These are phyloP conservation scores for Taxidea taxus DNA, from an alignment of 2,113 vertebrate species.

Conservation along the genomic window DNA sequence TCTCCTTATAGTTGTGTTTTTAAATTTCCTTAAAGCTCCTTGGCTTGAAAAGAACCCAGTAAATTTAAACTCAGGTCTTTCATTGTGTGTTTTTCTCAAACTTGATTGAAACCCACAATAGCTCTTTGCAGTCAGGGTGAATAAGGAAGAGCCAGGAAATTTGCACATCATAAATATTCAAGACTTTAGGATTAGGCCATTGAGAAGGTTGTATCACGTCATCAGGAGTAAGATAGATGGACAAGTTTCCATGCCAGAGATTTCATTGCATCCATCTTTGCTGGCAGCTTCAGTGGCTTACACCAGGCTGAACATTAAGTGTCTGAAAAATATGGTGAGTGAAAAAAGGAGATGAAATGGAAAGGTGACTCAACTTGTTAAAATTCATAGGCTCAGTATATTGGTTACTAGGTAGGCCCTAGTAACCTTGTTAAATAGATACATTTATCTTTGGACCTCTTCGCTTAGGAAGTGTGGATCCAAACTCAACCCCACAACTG, in stretches of 20 bases:
- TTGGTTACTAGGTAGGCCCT: background rate
- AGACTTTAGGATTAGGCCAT: conserved; percentile 28
- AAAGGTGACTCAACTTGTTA: conserved; percentile 31
- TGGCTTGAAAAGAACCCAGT: conserved; percentile 11
- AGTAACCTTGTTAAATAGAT: background rate
- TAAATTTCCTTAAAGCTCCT: conserved; percentile 6
- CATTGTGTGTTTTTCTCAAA: conserved; percentile 46
- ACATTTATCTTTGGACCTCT: background rate
- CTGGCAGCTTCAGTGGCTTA: conserved; percentile 16
- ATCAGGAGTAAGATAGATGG: conserved; percentile 23
- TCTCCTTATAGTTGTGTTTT: background rate
- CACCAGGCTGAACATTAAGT: background rate
- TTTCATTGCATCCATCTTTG: conserved; percentile 6
- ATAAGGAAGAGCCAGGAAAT: conserved; percentile 32
- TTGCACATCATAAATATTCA: conserved; percentile 58
- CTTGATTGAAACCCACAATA: conserved; percentile 51
- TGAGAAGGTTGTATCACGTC: background rate
- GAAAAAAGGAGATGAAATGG: background rate
- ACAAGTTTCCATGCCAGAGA: background rate
- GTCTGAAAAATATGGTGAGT: conserved; percentile 6
- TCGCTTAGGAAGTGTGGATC: background rate
- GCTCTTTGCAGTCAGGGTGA: conserved; percentile 19
- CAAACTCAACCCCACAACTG: background rate
- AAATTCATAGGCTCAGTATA: conserved; percentile 47
- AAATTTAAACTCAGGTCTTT: conserved; percentile 37